Evolutionary conservation across 1,140 invertebrate genomes (phyloP), one percentile per base, ranked within the genome.

Genomic region (Medauroidea extradentata): DNA sequence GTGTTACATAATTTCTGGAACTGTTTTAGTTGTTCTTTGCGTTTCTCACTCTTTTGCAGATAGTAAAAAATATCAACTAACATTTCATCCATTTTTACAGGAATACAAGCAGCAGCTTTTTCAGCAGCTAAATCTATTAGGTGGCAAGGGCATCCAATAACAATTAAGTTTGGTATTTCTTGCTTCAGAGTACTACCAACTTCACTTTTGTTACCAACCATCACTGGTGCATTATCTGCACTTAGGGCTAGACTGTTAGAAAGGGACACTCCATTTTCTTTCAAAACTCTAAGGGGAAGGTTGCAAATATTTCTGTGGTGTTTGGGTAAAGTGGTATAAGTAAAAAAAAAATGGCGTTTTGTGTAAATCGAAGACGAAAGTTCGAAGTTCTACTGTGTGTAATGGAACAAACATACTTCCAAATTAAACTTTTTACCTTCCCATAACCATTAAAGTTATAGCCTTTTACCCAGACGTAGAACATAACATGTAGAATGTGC

Each of bases 141-240:
- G 24, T 46, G 44, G 44, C 44, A 46, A 46, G 44, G 44, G 44
- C 44, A 46, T 19, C 44, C 44, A 46, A 46, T 25, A n/a, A 46
- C 44, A 25, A 46, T 19, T 19, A 46, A 21, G n/a, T 46, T 46
- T 21, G 44, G 44, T 9, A 21, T 46, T 21, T 19, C 24, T 46
- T 46, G 18, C 44, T 21, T 46, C 24, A 46, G 24, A n/a, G 13
- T n/a, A 25, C 9, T 25, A 46, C 4, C 44, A 7, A 46, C 44
- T 4, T 13, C 44, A 21, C 18, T 25, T 46, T 46, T 46, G 18
- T 46, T 46, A 46, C 44, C 44, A 46, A 46, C 13, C 44, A 46
- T 46, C 18, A 46, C 44, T 21, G 44, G 44, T 21, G 44, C 44
- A n/a, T 46, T 46, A 25, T 46, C 44, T 21, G 44, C 44, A 46